Base-by-base conservation (phyloP, 1,140 invertebrate species). In the Bathynomus jamesi region DNA sequence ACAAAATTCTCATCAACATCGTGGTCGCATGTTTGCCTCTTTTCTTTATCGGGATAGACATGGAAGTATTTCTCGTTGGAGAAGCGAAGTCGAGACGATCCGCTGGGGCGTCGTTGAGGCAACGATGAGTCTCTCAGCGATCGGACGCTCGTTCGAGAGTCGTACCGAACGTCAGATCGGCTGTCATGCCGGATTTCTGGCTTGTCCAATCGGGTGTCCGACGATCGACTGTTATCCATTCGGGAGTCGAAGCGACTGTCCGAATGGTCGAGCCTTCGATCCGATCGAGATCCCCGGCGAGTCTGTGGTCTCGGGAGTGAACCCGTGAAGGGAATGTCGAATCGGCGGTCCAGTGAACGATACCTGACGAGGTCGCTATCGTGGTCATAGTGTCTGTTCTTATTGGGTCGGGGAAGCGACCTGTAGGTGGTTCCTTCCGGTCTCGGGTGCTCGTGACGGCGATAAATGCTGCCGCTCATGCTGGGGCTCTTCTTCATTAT, bases 1-100 rank as follows among this genome's bases (percentile, higher is more conserved):
- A 76, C 71, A 76, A 76, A 76, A 76, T 71, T 76, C 62, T 76
- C 74, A 70, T 76, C 74, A 40, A 69, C 69, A 67, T 76, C 74
- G 62, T 76, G 63, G 31, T 71, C 53, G 53, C 74, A 68, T 30
- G 69, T 69, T 25, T 72, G 74, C 32, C 67, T 65, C 65, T 76
- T 76, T 17, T 76, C 74, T 62, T 76, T 76, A 65, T 76, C 74
- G 66, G 71, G 70, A 30, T 76, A 76, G 64, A 76, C 70, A 40
- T 76, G 74, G 64, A 72, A 76, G 64, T 76, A 71, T 63, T 76
- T 76, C 53, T 71, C 74, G 30, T 72, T 70, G 28, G 67, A 69
- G 63, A 76, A 76, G 10, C 74, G 62, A 46, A 72, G 63, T 10
- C 74, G 67, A 24, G 70, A 65, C 10, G 70, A 71, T 3, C 70